A percentile compares a stretch with the other conserved stretches of the same genome.
Evolutionary conservation across 2,113 vertebrate species (phyloP).

Genomic region (Grus americana): DNA sequence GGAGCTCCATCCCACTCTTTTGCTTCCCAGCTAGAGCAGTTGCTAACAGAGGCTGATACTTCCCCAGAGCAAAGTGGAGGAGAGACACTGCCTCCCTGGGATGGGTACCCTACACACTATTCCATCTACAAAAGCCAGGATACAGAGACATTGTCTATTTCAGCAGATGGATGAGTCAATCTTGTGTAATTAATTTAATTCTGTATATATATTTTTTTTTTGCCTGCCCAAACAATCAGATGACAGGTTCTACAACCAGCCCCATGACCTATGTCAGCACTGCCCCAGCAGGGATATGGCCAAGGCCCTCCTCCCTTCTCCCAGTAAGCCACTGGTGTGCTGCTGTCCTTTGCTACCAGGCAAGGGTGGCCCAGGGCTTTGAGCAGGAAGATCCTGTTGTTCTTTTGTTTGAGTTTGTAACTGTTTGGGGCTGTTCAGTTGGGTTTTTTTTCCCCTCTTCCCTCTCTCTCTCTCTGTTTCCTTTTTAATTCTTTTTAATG

Average conservation of each 20-base stretch:
- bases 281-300: background rate
- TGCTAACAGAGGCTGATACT: background rate
- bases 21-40: background rate
- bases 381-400: conserved; percentile 12
- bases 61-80: background rate
- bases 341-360: background rate
- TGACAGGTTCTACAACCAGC: background rate
- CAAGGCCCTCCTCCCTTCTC: background rate
- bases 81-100: background rate
- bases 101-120: background rate
- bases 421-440: conserved; percentile 4
- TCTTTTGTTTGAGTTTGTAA: conserved; percentile 61
- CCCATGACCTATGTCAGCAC: background rate
- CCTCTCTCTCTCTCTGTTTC: conserved; percentile 4
- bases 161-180: background rate
- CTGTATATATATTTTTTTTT: background rate
- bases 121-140: background rate
- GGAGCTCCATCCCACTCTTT: background rate
- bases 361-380: background rate
- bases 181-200: background rate
- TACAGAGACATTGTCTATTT: background rate
- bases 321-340: background rate
- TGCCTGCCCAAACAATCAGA: background rate
- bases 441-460: background rate
- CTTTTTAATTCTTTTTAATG: conserved; percentile 70